phyloP scores from a whole-genome alignment of 2,113 vertebrate genomes.

The Salvelinus fontinalis region DNA sequence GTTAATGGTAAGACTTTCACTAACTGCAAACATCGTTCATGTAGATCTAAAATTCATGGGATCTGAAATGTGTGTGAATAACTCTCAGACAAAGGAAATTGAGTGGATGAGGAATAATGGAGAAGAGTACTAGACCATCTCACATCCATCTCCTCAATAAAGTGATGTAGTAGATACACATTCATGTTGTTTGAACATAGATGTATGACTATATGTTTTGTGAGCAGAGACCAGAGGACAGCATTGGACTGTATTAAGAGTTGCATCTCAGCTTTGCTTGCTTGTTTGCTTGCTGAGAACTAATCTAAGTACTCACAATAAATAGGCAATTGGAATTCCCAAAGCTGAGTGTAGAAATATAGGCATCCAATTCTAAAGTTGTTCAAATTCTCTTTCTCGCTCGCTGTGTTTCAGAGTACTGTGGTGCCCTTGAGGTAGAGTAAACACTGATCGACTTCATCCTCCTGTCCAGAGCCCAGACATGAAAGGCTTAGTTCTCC shows the following conservation, averaged over 20 bases:
- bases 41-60: not conserved
- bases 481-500: constrained; percentile 67
- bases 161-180: no score
- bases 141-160: no score
- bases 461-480: constrained; percentile 61
- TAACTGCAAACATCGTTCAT: not conserved
- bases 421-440: constrained; percentile 49
- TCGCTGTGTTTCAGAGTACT: constrained; percentile 2
- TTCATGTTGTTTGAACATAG: no score
- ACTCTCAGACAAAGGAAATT: no score
- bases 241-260: not conserved
- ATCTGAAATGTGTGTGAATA: no score
- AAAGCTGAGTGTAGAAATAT: not conserved
- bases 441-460: constrained; percentile 64
- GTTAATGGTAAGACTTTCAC: no score
- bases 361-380: not conserved
- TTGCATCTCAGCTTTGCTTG: no score
- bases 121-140: no score
- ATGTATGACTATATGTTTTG: no score
- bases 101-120: no score
- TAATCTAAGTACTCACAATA: not conserved
- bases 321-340: not conserved
- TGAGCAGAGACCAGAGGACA: no score
- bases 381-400: not conserved
- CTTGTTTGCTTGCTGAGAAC: not conserved